phyloP scores from a whole-genome alignment of 2,888 invertebrate species.

The Nephrocerus scutellatus region DNA sequence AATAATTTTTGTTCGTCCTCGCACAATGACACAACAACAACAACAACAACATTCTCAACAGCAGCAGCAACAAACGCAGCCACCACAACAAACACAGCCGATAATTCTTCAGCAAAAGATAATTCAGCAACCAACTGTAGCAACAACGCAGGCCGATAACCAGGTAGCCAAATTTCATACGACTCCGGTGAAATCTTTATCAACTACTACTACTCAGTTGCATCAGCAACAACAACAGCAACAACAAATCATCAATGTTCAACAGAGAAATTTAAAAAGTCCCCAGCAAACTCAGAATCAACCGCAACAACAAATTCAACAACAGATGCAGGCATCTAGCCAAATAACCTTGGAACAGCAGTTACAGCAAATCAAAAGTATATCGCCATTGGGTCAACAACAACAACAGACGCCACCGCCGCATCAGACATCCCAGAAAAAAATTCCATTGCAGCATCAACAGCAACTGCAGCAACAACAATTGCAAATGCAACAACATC shows the following conservation, averaged over 20 bases:
- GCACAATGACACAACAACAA: constrained; percentile 28
- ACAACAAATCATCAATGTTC: constrained; percentile 39
- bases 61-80: constrained; percentile 19
- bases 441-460: constrained; percentile 5
- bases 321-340: constrained; percentile 20
- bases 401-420: constrained; percentile 32
- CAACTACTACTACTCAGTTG: constrained; percentile 22
- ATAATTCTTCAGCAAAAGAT: constrained; percentile 23
- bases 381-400: constrained; percentile 11
- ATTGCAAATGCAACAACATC: constrained; percentile 28
- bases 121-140: constrained; percentile 12
- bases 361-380: constrained; percentile 11
- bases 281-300: constrained; percentile 25
- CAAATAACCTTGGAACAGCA: too few relatives aligned
- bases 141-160: constrained; percentile 14
- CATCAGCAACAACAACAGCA: constrained; percentile 26
- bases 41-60: constrained; percentile 27
- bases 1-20: constrained; percentile 39
- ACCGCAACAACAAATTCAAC: constrained; percentile 20
- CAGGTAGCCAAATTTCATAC: constrained; percentile 29
- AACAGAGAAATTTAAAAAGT: constrained; percentile 28
- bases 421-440: too few relatives aligned
- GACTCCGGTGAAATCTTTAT: too few relatives aligned
- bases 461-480: constrained; percentile 27
- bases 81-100: constrained; percentile 19